Conservation (phyloP, 2,888 invertebrate species). For the Eupelmus urozonus region DNA sequence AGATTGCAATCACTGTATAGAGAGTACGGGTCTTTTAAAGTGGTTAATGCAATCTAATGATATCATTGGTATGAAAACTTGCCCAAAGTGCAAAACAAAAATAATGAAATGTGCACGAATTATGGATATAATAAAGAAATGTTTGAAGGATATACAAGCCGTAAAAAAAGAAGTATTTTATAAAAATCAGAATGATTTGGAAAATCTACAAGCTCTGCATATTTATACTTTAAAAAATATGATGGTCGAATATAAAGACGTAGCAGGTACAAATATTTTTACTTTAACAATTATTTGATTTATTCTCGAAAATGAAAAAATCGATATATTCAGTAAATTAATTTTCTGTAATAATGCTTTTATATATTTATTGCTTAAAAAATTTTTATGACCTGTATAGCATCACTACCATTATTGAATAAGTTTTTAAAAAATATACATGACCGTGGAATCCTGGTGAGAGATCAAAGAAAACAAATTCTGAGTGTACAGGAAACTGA, state of each 20-base stretch:
- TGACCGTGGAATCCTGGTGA: too few relatives aligned
- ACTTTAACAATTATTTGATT: background rate
- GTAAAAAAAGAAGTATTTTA: constrained; percentile 27
- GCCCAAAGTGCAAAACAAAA: constrained; percentile 33
- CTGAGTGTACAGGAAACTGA: background rate
- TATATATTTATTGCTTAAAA: too few relatives aligned
- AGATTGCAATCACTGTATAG: constrained; percentile 43
- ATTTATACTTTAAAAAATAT: constrained; percentile 1
- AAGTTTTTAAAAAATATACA: too few relatives aligned
- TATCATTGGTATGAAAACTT: background rate
- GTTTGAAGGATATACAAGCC: background rate
- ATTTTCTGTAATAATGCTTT: too few relatives aligned
- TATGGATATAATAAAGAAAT: constrained; percentile 26
- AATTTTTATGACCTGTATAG: too few relatives aligned
- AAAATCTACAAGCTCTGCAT: background rate
- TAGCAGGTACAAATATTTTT: constrained; percentile 6
- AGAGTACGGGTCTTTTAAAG: constrained; percentile 15
- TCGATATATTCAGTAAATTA: too few relatives aligned
- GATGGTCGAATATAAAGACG: background rate
- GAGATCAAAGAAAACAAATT: too few relatives aligned
- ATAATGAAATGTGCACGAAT: constrained; percentile 32
- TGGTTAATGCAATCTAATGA: constrained; percentile 23
- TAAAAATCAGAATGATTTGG: constrained; percentile 3
- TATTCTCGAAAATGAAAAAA: too few relatives aligned
- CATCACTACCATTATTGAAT: too few relatives aligned